Base-by-base conservation (phyloP, 2,888 invertebrate species). In the Agrypnus murinus region DNA sequence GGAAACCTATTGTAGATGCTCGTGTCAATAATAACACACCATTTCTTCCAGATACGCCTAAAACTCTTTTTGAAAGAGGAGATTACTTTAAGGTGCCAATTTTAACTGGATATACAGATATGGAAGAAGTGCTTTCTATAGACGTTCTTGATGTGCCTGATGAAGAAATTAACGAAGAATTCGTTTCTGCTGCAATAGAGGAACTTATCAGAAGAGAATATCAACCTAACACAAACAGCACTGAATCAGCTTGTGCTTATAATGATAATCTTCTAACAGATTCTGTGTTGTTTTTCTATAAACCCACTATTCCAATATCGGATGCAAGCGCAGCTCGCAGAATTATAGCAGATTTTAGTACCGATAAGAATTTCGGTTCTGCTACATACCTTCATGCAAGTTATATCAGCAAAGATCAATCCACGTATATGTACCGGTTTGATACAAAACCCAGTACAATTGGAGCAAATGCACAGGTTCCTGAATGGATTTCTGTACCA, bases 1-100 rank as follows among this genome's bases (percentile, higher is more conserved):
- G 94, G 94, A 92, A 93, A 69, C 95, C 95, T 0, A 89, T 94
- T 8, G 87, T 95, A n/a, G 95, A 95, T 80, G 87, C 84, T 0
- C 90, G 90, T 7, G 87, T 92, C 48, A 92, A 90, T 63, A 94
- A 93, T 77, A 88, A 88, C 15, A 88, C 90, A 0, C 85, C 88
- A 0, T 93, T 95, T 80, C 84, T 95, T 46, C 87, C 92, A 34
- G 92, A 91, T 76, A 86, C 89, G 59, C 94, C 94, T 0, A 89
- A 87, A 70, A 88, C 86, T 75, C 84, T 90, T 60, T 90, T 93
- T 69, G 88, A 89, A 74, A 87, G 86, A 62, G 92, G 90, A 8
- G 87, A 88, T 32, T 90, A 90, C 73, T 88, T 90, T 68, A 90
- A 92, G 64, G 91, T 94, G 0, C 94, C 95, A 0, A 80, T 94